Percentiles rank a stretch among this genome's conserved stretches.
Conservation (phyloP, 1,140 invertebrate genomes). For the Polyergus mexicanus region DNA sequence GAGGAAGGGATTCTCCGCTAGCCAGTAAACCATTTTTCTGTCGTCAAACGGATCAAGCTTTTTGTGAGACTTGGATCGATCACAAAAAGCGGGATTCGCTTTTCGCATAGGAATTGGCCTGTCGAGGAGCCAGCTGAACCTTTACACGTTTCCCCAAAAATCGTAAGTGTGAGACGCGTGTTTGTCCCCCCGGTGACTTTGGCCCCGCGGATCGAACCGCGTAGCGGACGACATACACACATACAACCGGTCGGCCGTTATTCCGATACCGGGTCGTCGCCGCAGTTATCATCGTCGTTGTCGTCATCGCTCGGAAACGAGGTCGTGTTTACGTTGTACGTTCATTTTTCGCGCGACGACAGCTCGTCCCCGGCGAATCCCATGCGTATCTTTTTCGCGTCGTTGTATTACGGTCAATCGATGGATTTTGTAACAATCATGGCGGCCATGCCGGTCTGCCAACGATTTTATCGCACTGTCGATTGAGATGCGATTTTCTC, state of each 20-base stretch:
- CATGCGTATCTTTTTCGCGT: slow-evolving; percentile 13
- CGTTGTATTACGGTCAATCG: slow-evolving; percentile 75
- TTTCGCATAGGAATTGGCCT: slow-evolving; percentile 86
- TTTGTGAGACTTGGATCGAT: slow-evolving; percentile 86
- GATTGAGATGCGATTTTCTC: neutral
- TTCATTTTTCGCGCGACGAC: neutral
- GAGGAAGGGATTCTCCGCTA: slow-evolving; percentile 77
- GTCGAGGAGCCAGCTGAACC: slow-evolving; percentile 66
- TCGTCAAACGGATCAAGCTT: slow-evolving; percentile 87
- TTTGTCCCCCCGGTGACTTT: slow-evolving; percentile 55
- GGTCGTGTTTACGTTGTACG: neutral
- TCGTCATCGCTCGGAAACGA: neutral
- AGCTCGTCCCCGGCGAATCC: neutral
- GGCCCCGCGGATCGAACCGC: slow-evolving; percentile 15
- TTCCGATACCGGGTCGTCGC: neutral
- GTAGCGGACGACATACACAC: slow-evolving; percentile 65
- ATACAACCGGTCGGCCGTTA: slow-evolving; percentile 61
- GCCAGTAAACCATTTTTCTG: slow-evolving; percentile 83
- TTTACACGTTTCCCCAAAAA: slow-evolving; percentile 67
- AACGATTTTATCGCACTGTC: slow-evolving; percentile 46
- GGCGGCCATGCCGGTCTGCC: slow-evolving; percentile 79
- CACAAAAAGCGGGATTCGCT: slow-evolving; percentile 87
- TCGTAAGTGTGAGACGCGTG: slow-evolving; percentile 74
- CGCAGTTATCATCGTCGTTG: neutral
- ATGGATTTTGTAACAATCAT: slow-evolving; percentile 82